These are phyloP conservation scores for Eupelmus urozonus DNA, from an alignment of 2,888 invertebrate genomes.

Conservation along the genomic window DNA sequence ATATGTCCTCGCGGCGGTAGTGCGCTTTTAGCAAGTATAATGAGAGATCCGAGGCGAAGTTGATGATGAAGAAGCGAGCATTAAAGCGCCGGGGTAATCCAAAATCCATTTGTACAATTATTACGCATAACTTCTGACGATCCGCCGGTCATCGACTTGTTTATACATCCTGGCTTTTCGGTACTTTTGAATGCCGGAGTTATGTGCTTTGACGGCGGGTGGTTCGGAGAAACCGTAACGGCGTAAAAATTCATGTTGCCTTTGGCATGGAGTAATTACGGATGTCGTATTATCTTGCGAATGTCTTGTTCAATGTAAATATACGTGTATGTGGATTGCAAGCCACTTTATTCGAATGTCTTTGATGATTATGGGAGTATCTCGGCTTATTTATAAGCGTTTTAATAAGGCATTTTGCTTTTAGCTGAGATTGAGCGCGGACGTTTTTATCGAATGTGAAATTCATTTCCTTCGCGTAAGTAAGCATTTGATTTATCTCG, in stretches of 20 bases:
- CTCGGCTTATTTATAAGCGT: neutral
- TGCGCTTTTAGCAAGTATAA: slow-evolving; percentile 44
- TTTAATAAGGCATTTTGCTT: neutral
- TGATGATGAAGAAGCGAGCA: neutral
- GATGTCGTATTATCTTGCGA: slow-evolving; percentile 9
- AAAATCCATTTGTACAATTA: slow-evolving; percentile 45
- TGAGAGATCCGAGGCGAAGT: neutral
- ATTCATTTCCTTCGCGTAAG: too few relatives aligned
- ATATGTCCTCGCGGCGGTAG: neutral
- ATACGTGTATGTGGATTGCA: neutral
- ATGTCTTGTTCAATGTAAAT: slow-evolving; percentile 5
- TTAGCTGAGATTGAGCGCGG: neutral
- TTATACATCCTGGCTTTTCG: slow-evolving; percentile 8
- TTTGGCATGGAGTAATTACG: slow-evolving; percentile 3
- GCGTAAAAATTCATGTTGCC: neutral
- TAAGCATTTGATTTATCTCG: too few relatives aligned
- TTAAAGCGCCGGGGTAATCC: slow-evolving; percentile 30
- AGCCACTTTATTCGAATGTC: slow-evolving; percentile 19
- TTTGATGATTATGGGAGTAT: neutral
- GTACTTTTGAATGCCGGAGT: too few relatives aligned
- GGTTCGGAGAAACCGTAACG: slow-evolving; percentile 12
- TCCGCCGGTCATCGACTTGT: slow-evolving; percentile 2
- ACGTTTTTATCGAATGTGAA: neutral
- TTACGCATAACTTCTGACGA: slow-evolving; percentile 21
- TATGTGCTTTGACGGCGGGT: slow-evolving; percentile 2